phyloP scores from a whole-genome alignment of 2,888 invertebrate genomes.

The Acanthosoma haemorrhoidale region DNA sequence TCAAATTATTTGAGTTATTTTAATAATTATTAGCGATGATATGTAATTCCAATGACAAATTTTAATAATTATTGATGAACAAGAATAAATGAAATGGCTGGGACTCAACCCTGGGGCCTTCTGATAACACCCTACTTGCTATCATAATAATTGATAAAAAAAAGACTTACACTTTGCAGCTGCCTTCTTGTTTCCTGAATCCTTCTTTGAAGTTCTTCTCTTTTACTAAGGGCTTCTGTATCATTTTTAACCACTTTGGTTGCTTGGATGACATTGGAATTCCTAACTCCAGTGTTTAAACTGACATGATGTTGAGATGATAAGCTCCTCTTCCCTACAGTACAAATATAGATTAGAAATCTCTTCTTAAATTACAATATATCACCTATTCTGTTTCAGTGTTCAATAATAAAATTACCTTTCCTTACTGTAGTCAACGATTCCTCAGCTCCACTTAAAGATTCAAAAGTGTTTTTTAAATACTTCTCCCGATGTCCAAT shows the following conservation, averaged over 20 bases:
- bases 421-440: slow-evolving; percentile 33
- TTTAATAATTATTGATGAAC: too few species aligned
- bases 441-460: slow-evolving; percentile 60
- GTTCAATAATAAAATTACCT: slow-evolving; percentile 22
- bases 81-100: background rate
- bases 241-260: slow-evolving; percentile 55
- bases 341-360: slow-evolving; percentile 4
- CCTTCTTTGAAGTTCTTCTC: slow-evolving; percentile 75
- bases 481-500: slow-evolving; percentile 48
- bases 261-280: slow-evolving; percentile 53
- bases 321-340: slow-evolving; percentile 44
- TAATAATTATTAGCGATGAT: too few species aligned
- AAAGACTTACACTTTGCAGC: slow-evolving; percentile 76
- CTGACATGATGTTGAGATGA: slow-evolving; percentile 48
- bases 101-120: background rate
- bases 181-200: slow-evolving; percentile 79
- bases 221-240: slow-evolving; percentile 58
- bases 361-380: background rate
- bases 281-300: slow-evolving; percentile 40
- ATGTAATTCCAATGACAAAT: background rate
- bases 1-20: too few species aligned
- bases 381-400: slow-evolving; percentile 27
- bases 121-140: slow-evolving; percentile 40
- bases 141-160: background rate
- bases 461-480: slow-evolving; percentile 50